Percentiles rank a stretch among this genome's conserved stretches.
These are phyloP conservation scores for Acanthaster planci DNA, from an alignment of 35 echinoderm and acorn worm species.

Conservation along the genomic window DNA sequence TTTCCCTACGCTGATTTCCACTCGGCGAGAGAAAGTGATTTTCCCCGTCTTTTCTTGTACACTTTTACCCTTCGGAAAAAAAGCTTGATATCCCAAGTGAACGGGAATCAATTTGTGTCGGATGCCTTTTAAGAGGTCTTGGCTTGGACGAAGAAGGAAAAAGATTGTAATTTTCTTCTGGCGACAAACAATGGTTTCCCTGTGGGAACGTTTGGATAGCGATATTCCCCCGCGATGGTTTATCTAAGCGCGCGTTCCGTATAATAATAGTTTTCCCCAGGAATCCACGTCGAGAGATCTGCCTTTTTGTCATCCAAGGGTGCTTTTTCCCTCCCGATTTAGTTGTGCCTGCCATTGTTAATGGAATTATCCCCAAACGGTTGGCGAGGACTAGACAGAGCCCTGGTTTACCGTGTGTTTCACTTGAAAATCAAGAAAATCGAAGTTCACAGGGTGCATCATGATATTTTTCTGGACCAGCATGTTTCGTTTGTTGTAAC, in stretches of 20 bases:
- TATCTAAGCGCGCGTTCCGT: conserved; percentile 5
- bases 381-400: no score
- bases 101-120: conserved; percentile 22
- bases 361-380: no score
- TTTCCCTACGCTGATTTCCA: not conserved
- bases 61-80: not conserved
- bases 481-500: no score
- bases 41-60: not conserved
- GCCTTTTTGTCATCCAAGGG: no score
- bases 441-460: no score
- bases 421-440: no score
- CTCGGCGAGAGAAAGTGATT: not conserved
- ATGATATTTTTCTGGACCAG: no score
- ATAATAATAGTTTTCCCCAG: not conserved
- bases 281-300: not conserved
- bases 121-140: conserved; percentile 10
- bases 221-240: conserved; percentile 25
- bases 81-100: not conserved
- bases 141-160: not conserved
- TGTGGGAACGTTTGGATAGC: conserved; percentile 9
- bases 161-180: not conserved
- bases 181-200: conserved; percentile 22
- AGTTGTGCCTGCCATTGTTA: no score
- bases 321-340: no score
- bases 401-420: no score